Evolutionary conservation across 1,140 invertebrate species (phyloP).

Genomic region (Coptotermes formosanus): DNA sequence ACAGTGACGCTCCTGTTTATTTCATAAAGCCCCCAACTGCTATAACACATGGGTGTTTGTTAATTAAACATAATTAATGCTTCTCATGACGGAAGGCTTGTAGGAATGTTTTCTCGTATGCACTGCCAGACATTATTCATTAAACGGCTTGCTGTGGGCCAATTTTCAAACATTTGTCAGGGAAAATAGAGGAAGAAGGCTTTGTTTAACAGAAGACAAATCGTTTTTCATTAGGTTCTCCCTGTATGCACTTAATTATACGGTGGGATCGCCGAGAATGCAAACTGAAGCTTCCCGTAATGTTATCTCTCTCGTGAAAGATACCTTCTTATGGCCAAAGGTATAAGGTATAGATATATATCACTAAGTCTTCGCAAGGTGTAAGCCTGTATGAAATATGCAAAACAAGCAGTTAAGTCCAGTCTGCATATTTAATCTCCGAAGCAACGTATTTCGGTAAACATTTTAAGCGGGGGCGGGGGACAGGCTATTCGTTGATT

Average conservation of each 20-base stretch:
- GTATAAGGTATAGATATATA: neutral
- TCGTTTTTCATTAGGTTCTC: neutral
- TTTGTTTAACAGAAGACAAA: constrained; percentile 17
- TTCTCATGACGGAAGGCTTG: neutral
- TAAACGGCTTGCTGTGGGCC: neutral
- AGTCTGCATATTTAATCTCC: too few species aligned
- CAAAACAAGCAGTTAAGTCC: too few species aligned
- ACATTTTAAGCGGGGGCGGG: too few species aligned
- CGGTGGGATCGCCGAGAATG: neutral
- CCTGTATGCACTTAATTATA: neutral
- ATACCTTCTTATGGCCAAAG: neutral
- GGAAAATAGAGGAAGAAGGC: neutral
- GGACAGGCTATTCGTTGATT: too few species aligned
- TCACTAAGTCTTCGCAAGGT: too few species aligned
- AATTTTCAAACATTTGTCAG: constrained; percentile 17
- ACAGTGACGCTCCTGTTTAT: neutral
- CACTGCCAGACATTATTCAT: neutral
- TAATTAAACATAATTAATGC: neutral
- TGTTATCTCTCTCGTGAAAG: neutral
- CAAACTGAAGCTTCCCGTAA: neutral
- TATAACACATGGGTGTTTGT: neutral
- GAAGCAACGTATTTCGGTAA: too few species aligned
- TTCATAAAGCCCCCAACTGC: too few species aligned
- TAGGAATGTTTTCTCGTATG: neutral
- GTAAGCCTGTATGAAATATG: too few species aligned